Evolutionary conservation across 1,140 invertebrate species (phyloP).

Genomic region (Drosophila ogumai): DNA sequence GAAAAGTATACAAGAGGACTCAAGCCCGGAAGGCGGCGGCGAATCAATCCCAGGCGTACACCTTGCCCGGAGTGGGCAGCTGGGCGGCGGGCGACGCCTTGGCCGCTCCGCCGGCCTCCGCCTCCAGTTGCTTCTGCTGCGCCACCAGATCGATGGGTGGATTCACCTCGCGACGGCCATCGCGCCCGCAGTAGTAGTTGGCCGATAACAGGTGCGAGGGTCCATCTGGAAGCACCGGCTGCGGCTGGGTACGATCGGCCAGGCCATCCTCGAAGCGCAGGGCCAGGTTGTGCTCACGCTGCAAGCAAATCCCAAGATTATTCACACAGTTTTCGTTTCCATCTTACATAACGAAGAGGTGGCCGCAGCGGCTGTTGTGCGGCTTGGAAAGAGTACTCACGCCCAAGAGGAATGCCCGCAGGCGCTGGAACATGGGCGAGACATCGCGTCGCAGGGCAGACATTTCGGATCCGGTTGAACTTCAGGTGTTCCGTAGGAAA

Average conservation of each 20-base stretch:
- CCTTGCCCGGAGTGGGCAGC: conserved; percentile 86
- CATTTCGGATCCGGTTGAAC: conserved; percentile 27
- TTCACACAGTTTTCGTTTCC: not conserved
- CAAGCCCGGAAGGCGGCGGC: not conserved
- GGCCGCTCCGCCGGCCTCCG: conserved; percentile 27
- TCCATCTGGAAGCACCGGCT: conserved; percentile 91
- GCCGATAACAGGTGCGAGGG: conserved; percentile 89
- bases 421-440: conserved; percentile 86
- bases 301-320: conserved; percentile 49
- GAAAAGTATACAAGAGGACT: not conserved
- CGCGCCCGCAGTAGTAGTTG: conserved; percentile 92
- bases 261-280: conserved; percentile 88
- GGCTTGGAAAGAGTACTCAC: conserved; percentile 79
- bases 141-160: conserved; percentile 88
- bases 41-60: conserved; percentile 86
- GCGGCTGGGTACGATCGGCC: conserved; percentile 90
- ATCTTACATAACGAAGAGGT: conserved; percentile 65
- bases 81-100: conserved; percentile 44
- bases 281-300: conserved; percentile 88
- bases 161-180: conserved; percentile 89
- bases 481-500: not conserved
- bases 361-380: not conserved
- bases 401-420: conserved; percentile 87
- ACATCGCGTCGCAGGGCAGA: conserved; percentile 86
- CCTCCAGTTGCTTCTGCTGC: conserved; percentile 58